phyloP scores from a whole-genome alignment of 1,140 invertebrate genomes.

The Anagrus nilaparvatae region DNA sequence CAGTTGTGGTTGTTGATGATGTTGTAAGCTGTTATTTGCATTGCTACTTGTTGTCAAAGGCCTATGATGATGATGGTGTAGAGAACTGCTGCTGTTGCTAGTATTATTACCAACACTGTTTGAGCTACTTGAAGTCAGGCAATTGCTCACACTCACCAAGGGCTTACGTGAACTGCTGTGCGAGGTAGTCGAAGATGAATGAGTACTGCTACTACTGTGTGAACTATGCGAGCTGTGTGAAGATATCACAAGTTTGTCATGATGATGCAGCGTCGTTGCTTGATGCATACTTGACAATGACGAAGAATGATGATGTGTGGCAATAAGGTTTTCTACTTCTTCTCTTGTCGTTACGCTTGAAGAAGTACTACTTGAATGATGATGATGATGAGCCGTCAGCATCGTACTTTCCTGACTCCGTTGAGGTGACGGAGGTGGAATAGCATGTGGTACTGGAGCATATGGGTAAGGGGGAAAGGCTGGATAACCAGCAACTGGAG shows the following conservation, averaged over 20 bases:
- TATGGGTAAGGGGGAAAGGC: constrained; percentile 54
- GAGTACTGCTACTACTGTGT: constrained; percentile 34
- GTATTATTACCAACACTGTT: too few relatives aligned
- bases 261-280: constrained; percentile 36
- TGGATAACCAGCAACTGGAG: constrained; percentile 43
- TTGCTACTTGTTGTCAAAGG: constrained; percentile 31
- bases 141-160: constrained; percentile 33
- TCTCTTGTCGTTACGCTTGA: constrained; percentile 45
- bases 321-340: constrained; percentile 43
- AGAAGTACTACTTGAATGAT: constrained; percentile 52
- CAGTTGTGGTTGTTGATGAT: constrained; percentile 40
- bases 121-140: constrained; percentile 33
- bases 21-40: constrained; percentile 47
- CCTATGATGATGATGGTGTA: constrained; percentile 39
- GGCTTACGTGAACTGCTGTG: constrained; percentile 35
- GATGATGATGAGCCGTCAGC: constrained; percentile 56
- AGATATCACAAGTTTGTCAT: constrained; percentile 34
- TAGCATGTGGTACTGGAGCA: constrained; percentile 59
- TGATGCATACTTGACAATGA: constrained; percentile 37
- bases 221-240: constrained; percentile 36
- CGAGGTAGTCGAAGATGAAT: constrained; percentile 23
- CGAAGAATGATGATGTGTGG: constrained; percentile 34
- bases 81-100: constrained; percentile 50
- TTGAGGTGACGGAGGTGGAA: constrained; percentile 55
- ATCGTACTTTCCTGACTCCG: constrained; percentile 55